Conservation (phyloP, 2,113 vertebrate species). For the Trinectes maculatus region DNA sequence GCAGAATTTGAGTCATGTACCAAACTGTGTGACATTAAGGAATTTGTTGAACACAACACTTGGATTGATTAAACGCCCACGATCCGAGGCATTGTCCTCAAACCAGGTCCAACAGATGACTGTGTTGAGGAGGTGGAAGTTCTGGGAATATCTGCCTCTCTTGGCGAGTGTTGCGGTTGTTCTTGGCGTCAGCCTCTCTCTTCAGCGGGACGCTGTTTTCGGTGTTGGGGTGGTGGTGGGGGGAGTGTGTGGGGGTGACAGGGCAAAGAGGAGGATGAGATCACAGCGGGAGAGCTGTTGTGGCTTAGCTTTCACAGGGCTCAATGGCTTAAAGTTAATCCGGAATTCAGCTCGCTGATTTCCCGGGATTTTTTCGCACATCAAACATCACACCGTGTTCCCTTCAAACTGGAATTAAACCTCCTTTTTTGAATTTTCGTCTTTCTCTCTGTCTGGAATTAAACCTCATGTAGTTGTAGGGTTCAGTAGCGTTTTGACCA, state of each 20-base stretch:
- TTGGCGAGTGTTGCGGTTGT: constrained; percentile 35
- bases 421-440: constrained; percentile 28
- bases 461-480: constrained; percentile 36
- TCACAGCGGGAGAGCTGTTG: constrained; percentile 71
- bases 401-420: constrained; percentile 52
- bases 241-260: constrained; percentile 18
- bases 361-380: constrained; percentile 55
- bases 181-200: constrained; percentile 59
- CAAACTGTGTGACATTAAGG: not conserved
- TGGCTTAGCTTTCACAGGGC: constrained; percentile 63
- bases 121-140: constrained; percentile 34
- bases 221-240: not conserved
- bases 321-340: constrained; percentile 70
- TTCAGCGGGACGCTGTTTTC: constrained; percentile 36
- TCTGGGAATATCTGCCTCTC: constrained; percentile 60
- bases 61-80: not conserved
- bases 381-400: constrained; percentile 53
- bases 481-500: constrained; percentile 23
- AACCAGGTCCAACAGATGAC: constrained; percentile 30
- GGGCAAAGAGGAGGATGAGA: constrained; percentile 61
- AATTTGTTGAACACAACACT: not conserved
- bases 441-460: constrained; percentile 22
- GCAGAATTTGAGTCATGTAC: not conserved
- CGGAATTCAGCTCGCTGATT: constrained; percentile 62
- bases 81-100: not conserved